Conservation (phyloP, 2,113 vertebrate genomes). For the Limnothrissa miodon region DNA sequence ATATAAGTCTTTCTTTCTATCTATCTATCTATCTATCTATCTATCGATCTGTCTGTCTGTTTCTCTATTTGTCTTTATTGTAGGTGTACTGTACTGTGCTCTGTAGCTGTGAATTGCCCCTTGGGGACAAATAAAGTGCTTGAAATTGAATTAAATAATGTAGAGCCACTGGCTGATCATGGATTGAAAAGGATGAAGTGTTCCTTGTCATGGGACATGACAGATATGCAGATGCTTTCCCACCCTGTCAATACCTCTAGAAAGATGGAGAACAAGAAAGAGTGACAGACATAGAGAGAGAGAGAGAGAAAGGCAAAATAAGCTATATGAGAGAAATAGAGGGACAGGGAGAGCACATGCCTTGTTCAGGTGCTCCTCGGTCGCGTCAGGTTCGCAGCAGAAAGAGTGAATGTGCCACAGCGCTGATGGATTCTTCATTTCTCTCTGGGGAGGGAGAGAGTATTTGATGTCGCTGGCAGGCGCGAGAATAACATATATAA, state of each 20-base stretch:
- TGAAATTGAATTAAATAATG: not conserved
- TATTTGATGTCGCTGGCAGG: slow-evolving; percentile 2
- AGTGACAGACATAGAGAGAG: too few relatives aligned
- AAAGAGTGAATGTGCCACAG: not conserved
- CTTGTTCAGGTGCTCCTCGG: not conserved
- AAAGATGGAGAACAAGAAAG: not conserved
- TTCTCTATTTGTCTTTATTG: too few relatives aligned
- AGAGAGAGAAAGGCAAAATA: not conserved
- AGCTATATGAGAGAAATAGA: not conserved
- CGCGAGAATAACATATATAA: not conserved
- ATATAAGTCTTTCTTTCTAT: too few relatives aligned
- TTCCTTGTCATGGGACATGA: not conserved
- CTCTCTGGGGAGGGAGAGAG: not conserved
- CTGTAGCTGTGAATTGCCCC: not conserved
- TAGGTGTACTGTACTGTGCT: not conserved
- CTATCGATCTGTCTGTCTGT: too few relatives aligned
- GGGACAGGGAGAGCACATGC: not conserved
- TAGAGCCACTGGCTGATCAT: not conserved
- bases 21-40: too few relatives aligned
- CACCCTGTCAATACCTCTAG: not conserved
- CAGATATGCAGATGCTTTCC: slow-evolving; percentile 26
- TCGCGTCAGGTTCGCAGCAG: not conserved
- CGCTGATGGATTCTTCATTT: not conserved
- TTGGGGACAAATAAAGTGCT: not conserved
- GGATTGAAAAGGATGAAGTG: not conserved